Percentiles rank a stretch among this genome's conserved stretches.
Conservation (phyloP, 64 coral and sea anemone genomes). For the Anthopleura sola region DNA sequence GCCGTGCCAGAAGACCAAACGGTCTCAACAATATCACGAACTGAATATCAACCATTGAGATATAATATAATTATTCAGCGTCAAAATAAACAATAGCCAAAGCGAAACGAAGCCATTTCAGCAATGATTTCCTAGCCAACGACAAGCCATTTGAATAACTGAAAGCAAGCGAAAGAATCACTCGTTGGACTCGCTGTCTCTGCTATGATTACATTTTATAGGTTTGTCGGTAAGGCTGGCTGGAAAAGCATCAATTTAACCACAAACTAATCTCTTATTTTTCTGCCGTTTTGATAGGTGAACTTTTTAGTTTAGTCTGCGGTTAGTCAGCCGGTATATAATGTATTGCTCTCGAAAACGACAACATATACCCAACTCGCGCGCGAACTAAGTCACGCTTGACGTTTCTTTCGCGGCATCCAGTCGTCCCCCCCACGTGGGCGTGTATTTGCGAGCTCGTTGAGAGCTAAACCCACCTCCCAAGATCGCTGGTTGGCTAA, state of each 20-base stretch:
- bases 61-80: neutral
- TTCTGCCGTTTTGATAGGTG: constrained; percentile 15
- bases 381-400: constrained; percentile 93
- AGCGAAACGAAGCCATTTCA: constrained; percentile 3
- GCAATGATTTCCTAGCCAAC: neutral
- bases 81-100: neutral
- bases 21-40: neutral
- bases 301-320: constrained; percentile 56
- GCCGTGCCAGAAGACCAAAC: neutral
- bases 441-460: constrained; percentile 82
- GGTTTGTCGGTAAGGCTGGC: neutral
- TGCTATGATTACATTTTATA: neutral
- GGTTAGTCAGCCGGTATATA: constrained; percentile 37
- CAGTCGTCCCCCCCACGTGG: constrained; percentile 81
- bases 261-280: constrained; percentile 33
- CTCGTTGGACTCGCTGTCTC: constrained; percentile 31
- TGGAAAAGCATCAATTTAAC: constrained; percentile 16
- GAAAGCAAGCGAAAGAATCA: constrained; percentile 35
- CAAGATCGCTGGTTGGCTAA: constrained; percentile 85
- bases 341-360: constrained; percentile 73
- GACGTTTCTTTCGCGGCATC: constrained; percentile 89
- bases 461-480: constrained; percentile 92
- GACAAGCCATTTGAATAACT: constrained; percentile 30
- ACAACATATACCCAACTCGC: constrained; percentile 42
- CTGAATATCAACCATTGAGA: neutral